phyloP scores from a whole-genome alignment of 2,797 vertebrate genomes.

The Gobionotothen gibberifrons region DNA sequence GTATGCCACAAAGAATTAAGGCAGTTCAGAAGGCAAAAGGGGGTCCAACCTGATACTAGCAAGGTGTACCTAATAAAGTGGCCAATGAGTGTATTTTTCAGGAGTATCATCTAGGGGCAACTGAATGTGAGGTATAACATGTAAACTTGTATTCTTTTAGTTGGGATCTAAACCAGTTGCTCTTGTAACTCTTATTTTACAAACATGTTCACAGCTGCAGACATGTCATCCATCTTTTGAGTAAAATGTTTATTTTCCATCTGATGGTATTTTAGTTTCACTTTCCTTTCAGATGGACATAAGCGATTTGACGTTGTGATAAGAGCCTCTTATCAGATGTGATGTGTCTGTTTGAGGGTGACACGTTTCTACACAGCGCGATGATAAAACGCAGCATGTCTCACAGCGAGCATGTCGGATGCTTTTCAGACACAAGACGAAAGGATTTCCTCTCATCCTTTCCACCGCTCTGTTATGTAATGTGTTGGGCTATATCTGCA shows the following conservation, averaged over 20 bases:
- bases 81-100: too few relatives aligned
- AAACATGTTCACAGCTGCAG: background rate
- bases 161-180: background rate
- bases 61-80: too few relatives aligned
- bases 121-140: background rate
- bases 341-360: constrained; percentile 23
- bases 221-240: background rate
- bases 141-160: background rate
- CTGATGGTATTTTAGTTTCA: background rate
- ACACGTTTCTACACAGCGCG: constrained; percentile 26
- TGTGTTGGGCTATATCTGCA: constrained; percentile 13
- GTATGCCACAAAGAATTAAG: too few relatives aligned
- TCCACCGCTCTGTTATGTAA: constrained; percentile 55
- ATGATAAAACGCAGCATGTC: constrained; percentile 31
- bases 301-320: constrained; percentile 22
- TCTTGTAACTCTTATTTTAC: background rate
- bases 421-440: constrained; percentile 45
- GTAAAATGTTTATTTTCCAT: background rate
- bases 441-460: constrained; percentile 45
- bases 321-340: constrained; percentile 29
- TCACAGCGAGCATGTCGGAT: constrained; percentile 31
- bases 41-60: too few relatives aligned
- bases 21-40: background rate
- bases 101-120: background rate
- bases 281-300: constrained; percentile 7